Base-by-base conservation (phyloP, 2,113 vertebrate genomes). In the Hyla sarda region DNA sequence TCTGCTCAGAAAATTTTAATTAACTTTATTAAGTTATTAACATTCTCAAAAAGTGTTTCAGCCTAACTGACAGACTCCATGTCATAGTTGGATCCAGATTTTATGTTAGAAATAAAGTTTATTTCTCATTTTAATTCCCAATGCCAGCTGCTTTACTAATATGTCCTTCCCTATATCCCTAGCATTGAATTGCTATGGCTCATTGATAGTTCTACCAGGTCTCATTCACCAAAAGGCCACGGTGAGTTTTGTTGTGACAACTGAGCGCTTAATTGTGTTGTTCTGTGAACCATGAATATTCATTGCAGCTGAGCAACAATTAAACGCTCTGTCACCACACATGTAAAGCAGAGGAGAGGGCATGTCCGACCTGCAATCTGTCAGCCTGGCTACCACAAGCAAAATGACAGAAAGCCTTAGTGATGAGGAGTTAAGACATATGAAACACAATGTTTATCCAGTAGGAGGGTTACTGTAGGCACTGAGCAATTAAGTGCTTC, bases 241-340 rank as follows among this genome's bases (percentile, higher is more conserved):
- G 11, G 32, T 37, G 56, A 82, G 81, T 67, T 75, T 76, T 82
- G 73, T 76, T 65, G 56, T 87, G 81, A 87, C 84, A 86, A 86
- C 65, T 58, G 76, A 86, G 65, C 23, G 50, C 84, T 81, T 86
- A 86, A 86, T 86, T 86, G 76, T 73, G 79, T 86, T 86, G 84
- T 80, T 86, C 65, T 81, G 65, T 86, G 76, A 86, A 86, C 84
- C 76, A 86, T 86, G 76, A 86, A 86, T 86, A 86, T 86, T 86
- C 84, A 86, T 86, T 72, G 62, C 50, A 86, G 45, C 65, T 16
- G 56, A 58, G 32, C 50, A 80, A 86, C 84, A 86, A 86, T 86
- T 86, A 86, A 80, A 86, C 8, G 76, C 76, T 80, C 76, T 81
- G 76, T 86, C 76, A 81, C 62, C 45, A 81, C 8, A 23, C 76